Evolutionary conservation across 64 coral and sea anemone genomes (phyloP).

Genomic region (Stichodactyla helianthus): DNA sequence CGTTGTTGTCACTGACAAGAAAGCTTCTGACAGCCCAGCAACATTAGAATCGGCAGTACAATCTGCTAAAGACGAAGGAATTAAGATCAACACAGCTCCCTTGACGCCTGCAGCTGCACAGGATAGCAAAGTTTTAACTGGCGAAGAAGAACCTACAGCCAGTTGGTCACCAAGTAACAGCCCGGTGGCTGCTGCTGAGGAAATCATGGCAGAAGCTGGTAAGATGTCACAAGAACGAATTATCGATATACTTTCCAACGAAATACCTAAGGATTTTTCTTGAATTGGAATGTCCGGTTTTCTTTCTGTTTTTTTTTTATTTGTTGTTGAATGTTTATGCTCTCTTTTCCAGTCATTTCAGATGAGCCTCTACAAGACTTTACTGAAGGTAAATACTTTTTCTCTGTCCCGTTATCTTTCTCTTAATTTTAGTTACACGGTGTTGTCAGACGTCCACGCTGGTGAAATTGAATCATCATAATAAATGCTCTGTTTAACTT

Average conservation of each 20-base stretch:
- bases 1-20: slow-evolving; percentile 64
- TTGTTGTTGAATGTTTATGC: neutral
- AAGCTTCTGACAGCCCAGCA: slow-evolving; percentile 14
- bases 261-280: no score
- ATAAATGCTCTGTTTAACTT: no score
- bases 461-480: neutral
- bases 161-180: neutral
- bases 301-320: neutral
- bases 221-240: neutral
- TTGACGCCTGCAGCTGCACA: neutral
- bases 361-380: neutral
- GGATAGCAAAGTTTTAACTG: slow-evolving; percentile 6
- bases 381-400: neutral
- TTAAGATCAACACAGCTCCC: slow-evolving; percentile 11
- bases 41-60: neutral
- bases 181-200: slow-evolving; percentile 1
- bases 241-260: no score
- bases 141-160: neutral
- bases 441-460: neutral
- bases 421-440: no score
- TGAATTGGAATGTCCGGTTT: no score
- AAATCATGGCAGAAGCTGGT: neutral
- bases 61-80: neutral
- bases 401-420: neutral
- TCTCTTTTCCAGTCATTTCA: neutral